These are phyloP conservation scores for Condylostylus longicornis DNA, from an alignment of 1,140 invertebrate species.

Conservation along the genomic window DNA sequence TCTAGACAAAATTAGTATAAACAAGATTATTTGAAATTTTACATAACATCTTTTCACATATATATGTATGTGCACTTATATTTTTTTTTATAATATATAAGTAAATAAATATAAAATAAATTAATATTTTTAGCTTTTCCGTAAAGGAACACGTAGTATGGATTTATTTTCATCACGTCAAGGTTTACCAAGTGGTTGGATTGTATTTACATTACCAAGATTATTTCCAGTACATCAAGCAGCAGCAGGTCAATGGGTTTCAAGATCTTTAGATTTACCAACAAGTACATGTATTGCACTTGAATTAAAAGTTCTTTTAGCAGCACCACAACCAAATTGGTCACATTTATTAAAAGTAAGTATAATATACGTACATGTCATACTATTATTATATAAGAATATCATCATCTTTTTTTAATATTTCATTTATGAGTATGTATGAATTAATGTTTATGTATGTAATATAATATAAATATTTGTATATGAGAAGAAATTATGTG, in stretches of 20 bases:
- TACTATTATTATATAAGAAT: no score
- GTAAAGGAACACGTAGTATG: constrained; percentile 39
- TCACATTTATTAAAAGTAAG: constrained; percentile 49
- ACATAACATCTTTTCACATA: no score
- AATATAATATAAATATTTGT: no score
- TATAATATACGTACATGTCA: background rate
- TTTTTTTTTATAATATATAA: no score
- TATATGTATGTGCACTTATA: no score
- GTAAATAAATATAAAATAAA: no score
- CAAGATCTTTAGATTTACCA: constrained; percentile 36
- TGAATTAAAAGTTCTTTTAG: constrained; percentile 50
- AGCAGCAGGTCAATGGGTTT: constrained; percentile 31
- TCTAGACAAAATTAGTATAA: background rate
- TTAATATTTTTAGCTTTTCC: constrained; percentile 34
- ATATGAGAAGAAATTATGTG: no score
- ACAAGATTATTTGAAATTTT: no score
- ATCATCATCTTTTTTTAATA: no score
- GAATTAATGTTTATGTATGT: no score
- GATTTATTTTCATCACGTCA: constrained; percentile 34
- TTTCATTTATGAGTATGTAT: no score
- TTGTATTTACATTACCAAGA: constrained; percentile 45
- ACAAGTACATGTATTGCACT: constrained; percentile 43
- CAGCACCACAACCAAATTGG: constrained; percentile 64
- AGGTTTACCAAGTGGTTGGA: constrained; percentile 45
- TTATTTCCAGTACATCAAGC: constrained; percentile 36